These are phyloP conservation scores for Oedothorax gibbosus DNA, from an alignment of 1,140 invertebrate species.

Conservation along the genomic window DNA sequence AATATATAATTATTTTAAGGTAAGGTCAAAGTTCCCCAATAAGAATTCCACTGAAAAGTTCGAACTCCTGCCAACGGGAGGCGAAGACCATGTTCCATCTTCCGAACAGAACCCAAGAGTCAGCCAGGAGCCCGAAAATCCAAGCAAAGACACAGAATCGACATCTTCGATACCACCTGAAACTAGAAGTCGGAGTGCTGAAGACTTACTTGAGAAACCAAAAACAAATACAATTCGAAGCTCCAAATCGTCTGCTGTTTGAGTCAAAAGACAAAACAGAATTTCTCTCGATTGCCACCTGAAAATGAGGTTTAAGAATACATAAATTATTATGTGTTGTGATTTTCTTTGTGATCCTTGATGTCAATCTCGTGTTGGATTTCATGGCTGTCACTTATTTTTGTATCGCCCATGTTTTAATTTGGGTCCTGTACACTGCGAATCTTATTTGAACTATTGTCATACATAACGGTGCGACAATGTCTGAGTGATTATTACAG, in stretches of 20 bases:
- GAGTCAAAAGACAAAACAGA: background rate
- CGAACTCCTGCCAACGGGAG: slow-evolving; percentile 15
- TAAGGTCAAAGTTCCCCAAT: slow-evolving; percentile 25
- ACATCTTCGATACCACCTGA: background rate
- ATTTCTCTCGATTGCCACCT: background rate
- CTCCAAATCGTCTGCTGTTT: slow-evolving; percentile 52
- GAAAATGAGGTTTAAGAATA: background rate
- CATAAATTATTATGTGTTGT: background rate
- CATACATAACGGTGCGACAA: slow-evolving; percentile 33
- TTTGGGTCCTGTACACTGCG: slow-evolving; percentile 44
- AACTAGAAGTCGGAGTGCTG: slow-evolving; percentile 44
- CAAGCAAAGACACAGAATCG: background rate
- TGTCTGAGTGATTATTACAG: too few relatives aligned
- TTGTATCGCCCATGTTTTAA: slow-evolving; percentile 49
- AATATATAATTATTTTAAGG: background rate
- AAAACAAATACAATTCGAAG: slow-evolving; percentile 30
- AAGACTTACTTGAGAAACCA: slow-evolving; percentile 42
- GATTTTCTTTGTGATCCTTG: slow-evolving; percentile 22
- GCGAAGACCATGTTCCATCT: background rate
- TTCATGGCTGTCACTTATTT: slow-evolving; percentile 58
- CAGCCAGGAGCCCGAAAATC: background rate
- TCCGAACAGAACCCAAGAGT: background rate
- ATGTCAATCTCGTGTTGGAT: slow-evolving; percentile 32
- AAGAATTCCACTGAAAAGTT: slow-evolving; percentile 23
- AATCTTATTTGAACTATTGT: slow-evolving; percentile 6